Conservation (phyloP, 2,113 vertebrate species). For the Redunca redunca region DNA sequence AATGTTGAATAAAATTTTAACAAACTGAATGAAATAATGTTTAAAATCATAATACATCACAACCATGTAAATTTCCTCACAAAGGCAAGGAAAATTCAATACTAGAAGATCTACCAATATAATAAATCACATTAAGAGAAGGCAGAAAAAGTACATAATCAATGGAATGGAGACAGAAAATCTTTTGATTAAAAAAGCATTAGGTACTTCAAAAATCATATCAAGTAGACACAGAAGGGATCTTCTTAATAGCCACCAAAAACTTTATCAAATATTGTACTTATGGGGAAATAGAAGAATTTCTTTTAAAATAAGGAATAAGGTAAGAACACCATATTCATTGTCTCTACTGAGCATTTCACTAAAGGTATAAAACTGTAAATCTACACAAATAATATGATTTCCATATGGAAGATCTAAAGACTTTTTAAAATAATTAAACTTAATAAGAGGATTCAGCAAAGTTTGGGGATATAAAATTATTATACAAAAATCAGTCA, state of each 20-base stretch:
- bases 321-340: background rate
- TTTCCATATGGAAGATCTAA: background rate
- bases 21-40: background rate
- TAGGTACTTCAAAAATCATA: constrained; percentile 8
- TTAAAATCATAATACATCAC: constrained; percentile 31
- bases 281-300: background rate
- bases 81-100: background rate
- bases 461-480: background rate
- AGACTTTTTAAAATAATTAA: constrained; percentile 9
- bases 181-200: constrained; percentile 23
- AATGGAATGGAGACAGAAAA: background rate
- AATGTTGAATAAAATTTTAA: constrained; percentile 7
- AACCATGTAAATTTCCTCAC: background rate
- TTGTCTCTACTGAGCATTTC: background rate
- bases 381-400: background rate
- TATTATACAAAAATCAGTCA: background rate
- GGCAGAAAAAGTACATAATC: background rate
- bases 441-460: background rate
- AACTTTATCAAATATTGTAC: background rate
- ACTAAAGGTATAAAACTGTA: background rate
- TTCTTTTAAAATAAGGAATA: constrained; percentile 6
- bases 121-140: constrained; percentile 2
- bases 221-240: background rate
- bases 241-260: constrained; percentile 13
- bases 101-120: background rate